Percentiles rank a stretch among this genome's conserved stretches.
phyloP scores from a whole-genome alignment of 2,888 invertebrate species.

The Horisme vitalbata region DNA sequence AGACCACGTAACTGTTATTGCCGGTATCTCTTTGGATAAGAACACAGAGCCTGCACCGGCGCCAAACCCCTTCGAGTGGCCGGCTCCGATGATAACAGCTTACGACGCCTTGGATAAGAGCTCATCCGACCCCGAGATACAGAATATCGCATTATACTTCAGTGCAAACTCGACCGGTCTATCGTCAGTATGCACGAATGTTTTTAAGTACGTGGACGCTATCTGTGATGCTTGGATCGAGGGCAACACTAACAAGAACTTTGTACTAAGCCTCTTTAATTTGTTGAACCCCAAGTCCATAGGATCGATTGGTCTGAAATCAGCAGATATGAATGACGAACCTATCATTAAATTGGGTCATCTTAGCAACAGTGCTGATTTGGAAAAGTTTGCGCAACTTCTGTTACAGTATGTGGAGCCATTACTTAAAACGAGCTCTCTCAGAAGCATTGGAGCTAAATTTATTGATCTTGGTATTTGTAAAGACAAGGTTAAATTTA shows the following conservation, averaged over 20 bases:
- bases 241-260: conserved; percentile 16
- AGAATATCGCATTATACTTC: conserved; percentile 31
- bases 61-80: not conserved
- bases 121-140: conserved; percentile 37
- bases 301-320: conserved; percentile 30
- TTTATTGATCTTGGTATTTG: conserved; percentile 18
- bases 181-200: conserved; percentile 38
- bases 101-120: not conserved
- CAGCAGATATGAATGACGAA: conserved; percentile 18
- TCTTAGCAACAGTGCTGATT: conserved; percentile 14
- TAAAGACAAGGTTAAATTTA: not conserved
- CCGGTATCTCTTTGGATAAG: conserved; percentile 1
- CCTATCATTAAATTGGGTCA: conserved; percentile 23
- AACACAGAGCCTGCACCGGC: not conserved
- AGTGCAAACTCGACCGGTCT: conserved; percentile 30
- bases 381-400: conserved; percentile 10
- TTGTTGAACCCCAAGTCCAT: conserved; percentile 34
- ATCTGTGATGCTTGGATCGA: conserved; percentile 39
- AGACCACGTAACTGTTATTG: conserved; percentile 24
- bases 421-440: conserved; percentile 19
- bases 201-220: conserved; percentile 35
- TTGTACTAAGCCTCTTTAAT: conserved; percentile 21
- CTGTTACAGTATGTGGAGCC: not conserved
- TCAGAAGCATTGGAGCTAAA: conserved; percentile 20
- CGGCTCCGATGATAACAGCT: not conserved